Evolutionary conservation across 2,888 invertebrate genomes (phyloP).

Genomic region (Trichogramma dendrolimi): DNA sequence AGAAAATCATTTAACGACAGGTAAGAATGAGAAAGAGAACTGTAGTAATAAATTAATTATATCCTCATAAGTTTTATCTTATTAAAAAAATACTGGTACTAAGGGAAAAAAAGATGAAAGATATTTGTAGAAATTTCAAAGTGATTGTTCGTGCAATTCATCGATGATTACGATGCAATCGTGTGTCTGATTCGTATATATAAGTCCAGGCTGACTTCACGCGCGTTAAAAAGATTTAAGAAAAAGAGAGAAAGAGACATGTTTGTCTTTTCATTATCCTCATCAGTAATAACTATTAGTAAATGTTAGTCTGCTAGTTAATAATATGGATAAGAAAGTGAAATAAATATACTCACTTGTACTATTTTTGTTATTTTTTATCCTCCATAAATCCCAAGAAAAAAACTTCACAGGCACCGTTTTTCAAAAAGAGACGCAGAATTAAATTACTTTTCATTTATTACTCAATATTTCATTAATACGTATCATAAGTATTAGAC

Average conservation of each 20-base stretch:
- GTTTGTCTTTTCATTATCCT: conserved; percentile 21
- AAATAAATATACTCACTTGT: conserved; percentile 38
- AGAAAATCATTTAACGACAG: no score
- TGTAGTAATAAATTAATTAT: no score
- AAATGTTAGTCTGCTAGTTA: conserved; percentile 45
- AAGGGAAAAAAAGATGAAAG: no score
- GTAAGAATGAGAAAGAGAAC: no score
- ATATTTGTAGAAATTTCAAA: no score
- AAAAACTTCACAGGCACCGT: no score
- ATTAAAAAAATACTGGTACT: no score
- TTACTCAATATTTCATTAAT: conserved; percentile 39
- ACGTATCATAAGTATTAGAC: conserved; percentile 46
- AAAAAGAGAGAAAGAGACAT: conserved; percentile 16
- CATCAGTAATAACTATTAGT: conserved; percentile 35
- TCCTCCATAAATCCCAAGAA: neutral
- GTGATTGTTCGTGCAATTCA: conserved; percentile 30
- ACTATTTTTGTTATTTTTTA: conserved; percentile 11
- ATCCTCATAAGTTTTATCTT: no score
- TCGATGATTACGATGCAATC: conserved; percentile 14
- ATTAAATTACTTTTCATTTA: conserved; percentile 20
- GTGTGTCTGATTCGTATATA: no score
- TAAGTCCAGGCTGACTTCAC: conserved; percentile 27
- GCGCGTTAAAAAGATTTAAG: conserved; percentile 18
- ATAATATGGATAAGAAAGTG: conserved; percentile 43
- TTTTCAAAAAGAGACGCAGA: no score